These are phyloP conservation scores for Tetramorium simillimum DNA, from an alignment of 1,140 invertebrate genomes.

Conservation along the genomic window DNA sequence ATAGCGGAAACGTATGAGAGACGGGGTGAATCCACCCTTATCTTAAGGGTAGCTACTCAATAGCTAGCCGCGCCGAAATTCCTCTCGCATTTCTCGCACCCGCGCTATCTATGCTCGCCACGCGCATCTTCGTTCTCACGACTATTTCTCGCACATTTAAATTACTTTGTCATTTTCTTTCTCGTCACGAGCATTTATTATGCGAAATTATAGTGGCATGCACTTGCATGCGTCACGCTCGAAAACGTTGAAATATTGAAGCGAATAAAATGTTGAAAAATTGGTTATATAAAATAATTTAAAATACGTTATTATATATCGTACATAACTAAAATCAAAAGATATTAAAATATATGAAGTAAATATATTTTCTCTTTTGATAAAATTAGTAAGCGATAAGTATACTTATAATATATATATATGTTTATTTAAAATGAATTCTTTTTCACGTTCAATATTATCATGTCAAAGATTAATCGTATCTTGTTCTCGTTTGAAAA, in stretches of 20 bases:
- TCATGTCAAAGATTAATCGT: background rate
- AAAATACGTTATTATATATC: too few species aligned
- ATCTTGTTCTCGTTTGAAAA: background rate
- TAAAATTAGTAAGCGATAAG: background rate
- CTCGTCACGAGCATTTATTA: constrained; percentile 28
- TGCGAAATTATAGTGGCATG: constrained; percentile 53
- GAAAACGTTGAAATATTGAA: background rate
- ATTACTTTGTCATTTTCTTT: constrained; percentile 67
- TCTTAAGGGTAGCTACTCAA: constrained; percentile 84
- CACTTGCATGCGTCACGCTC: background rate
- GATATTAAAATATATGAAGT: background rate
- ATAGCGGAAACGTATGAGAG: constrained; percentile 81
- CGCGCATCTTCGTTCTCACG: background rate
- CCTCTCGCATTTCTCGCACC: constrained; percentile 50
- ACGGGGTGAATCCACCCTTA: constrained; percentile 81
- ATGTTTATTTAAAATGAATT: background rate
- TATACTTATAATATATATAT: background rate
- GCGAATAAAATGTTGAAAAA: background rate
- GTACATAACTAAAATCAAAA: background rate
- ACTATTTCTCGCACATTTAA: constrained; percentile 32
- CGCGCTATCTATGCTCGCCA: constrained; percentile 23
- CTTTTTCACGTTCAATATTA: background rate
- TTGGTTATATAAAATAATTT: background rate
- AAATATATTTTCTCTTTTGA: background rate
- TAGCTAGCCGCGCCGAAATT: constrained; percentile 79